Base-by-base conservation (phyloP, 2,888 invertebrate species). In the Acanthosepion pharaonis region DNA sequence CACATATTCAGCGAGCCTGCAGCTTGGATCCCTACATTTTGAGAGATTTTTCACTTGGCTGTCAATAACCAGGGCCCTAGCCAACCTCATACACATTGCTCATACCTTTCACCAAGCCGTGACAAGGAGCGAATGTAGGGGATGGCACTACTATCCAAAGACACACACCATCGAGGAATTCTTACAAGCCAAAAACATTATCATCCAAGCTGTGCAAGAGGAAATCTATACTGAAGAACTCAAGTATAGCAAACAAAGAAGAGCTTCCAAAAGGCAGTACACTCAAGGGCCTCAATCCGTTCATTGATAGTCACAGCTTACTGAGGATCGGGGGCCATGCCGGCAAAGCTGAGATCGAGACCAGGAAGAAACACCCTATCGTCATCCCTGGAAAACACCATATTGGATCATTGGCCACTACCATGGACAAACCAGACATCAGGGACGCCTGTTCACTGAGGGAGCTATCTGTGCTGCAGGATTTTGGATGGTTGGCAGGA, bases 391-490 rank as follows among this genome's bases (percentile, higher is more conserved):
- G 93, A 78, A 93, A 59, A 28, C 28, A 78, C 53, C 95, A 95
- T 64, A 49, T 95, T 49, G 51, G 95, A 33, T 55, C 25, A 25
- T 92, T 95, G 15, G 49, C 9, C 95, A 95, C 94, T 95, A 92
- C 91, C 95, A 95, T 91, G 53, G n/a, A n/a, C 28, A n/a, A 33
- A 94, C 94, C 8, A n/a, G 78, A 15, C 95, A 95, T 64, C 95
- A 95, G 53, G 95, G 95, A 49, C 23, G 95, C 42, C 94, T 93
- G 2, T 78, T 95, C 92, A 95, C 95, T n/a, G 95, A 95, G 15
- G 95, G 94, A 18, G 95, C 95, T 42, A 93, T 95, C n/a, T 28
- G 94, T 51, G 8, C 91, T 11, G 94, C 91, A 33, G 95, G 95
- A 25, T 94, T 93, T 91, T 95, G 94, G 95, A 94, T 95, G 18